A percentile compares a stretch with the other conserved stretches of the same genome.
Conservation (phyloP, 2,888 invertebrate genomes). For the Epiblema foenella region DNA sequence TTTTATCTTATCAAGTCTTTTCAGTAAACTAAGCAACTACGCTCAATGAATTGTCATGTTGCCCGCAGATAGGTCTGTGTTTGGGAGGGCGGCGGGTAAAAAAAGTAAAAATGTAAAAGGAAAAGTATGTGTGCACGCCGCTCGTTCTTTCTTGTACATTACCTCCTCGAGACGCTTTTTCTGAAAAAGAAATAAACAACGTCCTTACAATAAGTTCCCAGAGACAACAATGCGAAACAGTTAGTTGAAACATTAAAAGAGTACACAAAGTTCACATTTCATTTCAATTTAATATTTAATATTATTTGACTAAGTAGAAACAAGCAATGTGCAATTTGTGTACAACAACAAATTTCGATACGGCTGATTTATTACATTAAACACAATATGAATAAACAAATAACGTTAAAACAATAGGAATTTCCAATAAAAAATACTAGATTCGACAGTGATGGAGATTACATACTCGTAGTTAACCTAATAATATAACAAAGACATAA, state of each 20-base stretch:
- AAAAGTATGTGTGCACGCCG: slow-evolving; percentile 32
- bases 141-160: slow-evolving; percentile 61
- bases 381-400: neutral
- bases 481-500: slow-evolving; percentile 3
- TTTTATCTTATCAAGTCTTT: neutral
- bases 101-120: slow-evolving; percentile 4
- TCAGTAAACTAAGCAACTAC: neutral
- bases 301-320: neutral
- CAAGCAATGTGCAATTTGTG: slow-evolving; percentile 10
- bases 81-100: neutral
- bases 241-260: slow-evolving; percentile 26
- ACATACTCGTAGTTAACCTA: neutral
- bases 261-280: slow-evolving; percentile 15
- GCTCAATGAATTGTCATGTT: slow-evolving; percentile 13
- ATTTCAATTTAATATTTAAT: neutral
- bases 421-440: neutral
- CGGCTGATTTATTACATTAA: slow-evolving; percentile 17
- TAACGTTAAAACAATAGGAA: neutral
- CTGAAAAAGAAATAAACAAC: slow-evolving; percentile 86
- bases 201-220: slow-evolving; percentile 54
- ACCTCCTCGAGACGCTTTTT: slow-evolving; percentile 93
- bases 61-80: slow-evolving; percentile 11
- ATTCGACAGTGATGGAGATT: neutral
- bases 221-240: neutral
- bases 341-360: neutral